Evolutionary conservation across 2,113 vertebrate species (phyloP).

Genomic region (Paradoxurus hermaphroditus): DNA sequence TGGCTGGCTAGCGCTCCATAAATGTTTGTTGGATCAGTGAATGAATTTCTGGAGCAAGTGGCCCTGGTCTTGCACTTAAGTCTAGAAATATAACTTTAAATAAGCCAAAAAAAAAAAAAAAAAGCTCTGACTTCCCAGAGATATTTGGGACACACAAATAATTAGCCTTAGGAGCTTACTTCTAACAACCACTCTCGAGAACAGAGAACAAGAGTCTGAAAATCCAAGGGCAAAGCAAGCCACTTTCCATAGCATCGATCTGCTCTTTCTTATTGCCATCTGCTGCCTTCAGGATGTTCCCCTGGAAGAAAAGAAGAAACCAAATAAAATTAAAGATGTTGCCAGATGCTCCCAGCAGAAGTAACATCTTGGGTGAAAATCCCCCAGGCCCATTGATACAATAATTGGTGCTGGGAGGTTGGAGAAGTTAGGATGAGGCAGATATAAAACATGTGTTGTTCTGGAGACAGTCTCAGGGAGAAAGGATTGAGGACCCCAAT

Average conservation of each 20-base stretch:
- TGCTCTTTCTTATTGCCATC: slow-evolving; percentile 63
- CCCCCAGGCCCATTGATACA: not conserved
- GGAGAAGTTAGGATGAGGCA: not conserved
- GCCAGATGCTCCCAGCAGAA: slow-evolving; percentile 70
- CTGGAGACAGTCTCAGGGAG: not conserved
- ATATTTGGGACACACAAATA: not conserved
- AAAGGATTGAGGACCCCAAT: not conserved
- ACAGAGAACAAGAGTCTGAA: not conserved
- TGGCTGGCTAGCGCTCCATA: not conserved
- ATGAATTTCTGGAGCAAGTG: not conserved
- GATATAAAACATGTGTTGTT: not conserved
- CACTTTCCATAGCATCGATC: slow-evolving; percentile 24
- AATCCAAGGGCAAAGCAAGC: slow-evolving; percentile 57
- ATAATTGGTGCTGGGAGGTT: not conserved
- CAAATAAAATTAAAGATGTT: slow-evolving; percentile 73
- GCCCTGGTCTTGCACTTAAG: not conserved
- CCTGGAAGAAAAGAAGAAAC: slow-evolving; percentile 27
- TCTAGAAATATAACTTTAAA: not conserved
- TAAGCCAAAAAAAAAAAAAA: not conserved
- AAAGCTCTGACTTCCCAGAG: not conserved
- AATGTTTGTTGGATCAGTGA: not conserved
- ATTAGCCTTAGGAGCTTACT: not conserved
- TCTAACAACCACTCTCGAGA: not conserved
- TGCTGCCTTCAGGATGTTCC: slow-evolving; percentile 66
- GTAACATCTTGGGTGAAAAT: slow-evolving; percentile 33